Conservation (phyloP, 2,797 vertebrate genomes). For the Gadopsis bispinosus region DNA sequence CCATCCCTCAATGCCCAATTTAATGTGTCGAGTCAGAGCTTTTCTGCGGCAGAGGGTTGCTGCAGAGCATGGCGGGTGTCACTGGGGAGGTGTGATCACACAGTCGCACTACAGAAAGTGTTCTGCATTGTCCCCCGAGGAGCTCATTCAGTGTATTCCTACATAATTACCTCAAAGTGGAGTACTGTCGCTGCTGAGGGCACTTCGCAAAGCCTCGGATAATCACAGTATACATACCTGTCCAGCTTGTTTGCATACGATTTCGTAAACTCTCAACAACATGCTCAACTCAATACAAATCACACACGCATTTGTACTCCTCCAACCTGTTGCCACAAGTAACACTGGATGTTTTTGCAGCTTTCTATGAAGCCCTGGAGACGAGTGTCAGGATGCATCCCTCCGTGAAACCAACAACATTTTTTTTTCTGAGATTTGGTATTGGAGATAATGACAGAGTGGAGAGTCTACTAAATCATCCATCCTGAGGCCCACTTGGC, state of each 20-base stretch:
- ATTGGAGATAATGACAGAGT: slow-evolving; percentile 57
- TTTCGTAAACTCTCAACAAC: slow-evolving; percentile 42
- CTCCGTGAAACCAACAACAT: slow-evolving; percentile 47
- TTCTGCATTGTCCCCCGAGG: slow-evolving; percentile 58
- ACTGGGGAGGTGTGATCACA: slow-evolving; percentile 74
- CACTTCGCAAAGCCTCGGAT: slow-evolving; percentile 58
- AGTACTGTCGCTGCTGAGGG: slow-evolving; percentile 62
- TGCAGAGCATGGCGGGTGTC: slow-evolving; percentile 57
- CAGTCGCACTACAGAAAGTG: slow-evolving; percentile 70
- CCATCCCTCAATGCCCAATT: slow-evolving; percentile 65
- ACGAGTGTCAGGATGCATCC: slow-evolving; percentile 53
- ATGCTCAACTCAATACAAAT: slow-evolving; percentile 34
- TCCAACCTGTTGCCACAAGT: slow-evolving; percentile 51
- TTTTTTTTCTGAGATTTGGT: slow-evolving; percentile 58
- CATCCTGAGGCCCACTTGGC: slow-evolving; percentile 32
- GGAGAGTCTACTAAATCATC: slow-evolving; percentile 50
- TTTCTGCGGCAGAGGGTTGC: slow-evolving; percentile 58
- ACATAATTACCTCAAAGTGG: slow-evolving; percentile 81
- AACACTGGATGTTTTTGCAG: slow-evolving; percentile 49
- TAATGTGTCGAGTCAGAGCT: slow-evolving; percentile 65
- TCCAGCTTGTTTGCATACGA: slow-evolving; percentile 38
- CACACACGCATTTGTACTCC: slow-evolving; percentile 27
- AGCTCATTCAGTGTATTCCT: slow-evolving; percentile 78
- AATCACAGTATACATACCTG: slow-evolving; percentile 73
- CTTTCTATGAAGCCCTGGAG: slow-evolving; percentile 57